Conservation (phyloP, 2,113 vertebrate genomes). For the Cranoglanis bouderius region DNA sequence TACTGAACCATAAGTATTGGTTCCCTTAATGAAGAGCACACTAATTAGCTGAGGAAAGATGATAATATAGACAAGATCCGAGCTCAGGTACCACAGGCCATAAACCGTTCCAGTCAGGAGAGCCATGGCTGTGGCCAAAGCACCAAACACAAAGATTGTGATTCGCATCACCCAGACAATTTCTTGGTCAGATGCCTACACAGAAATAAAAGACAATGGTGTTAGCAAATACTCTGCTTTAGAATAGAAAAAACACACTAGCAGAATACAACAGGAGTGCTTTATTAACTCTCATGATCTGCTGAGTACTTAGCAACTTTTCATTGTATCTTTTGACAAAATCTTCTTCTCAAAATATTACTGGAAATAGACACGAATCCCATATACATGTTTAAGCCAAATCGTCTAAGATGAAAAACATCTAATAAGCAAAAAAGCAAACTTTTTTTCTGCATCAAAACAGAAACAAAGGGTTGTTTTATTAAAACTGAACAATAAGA, state of each 20-base stretch:
- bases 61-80: constrained; percentile 96
- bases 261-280: neutral
- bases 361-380: neutral
- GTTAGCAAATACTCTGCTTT: neutral
- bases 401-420: neutral
- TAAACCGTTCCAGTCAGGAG: constrained; percentile 91
- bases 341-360: neutral
- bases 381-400: neutral
- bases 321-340: neutral
- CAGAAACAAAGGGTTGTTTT: neutral
- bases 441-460: neutral
- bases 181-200: constrained; percentile 93
- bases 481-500: neutral
- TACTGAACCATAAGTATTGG: constrained; percentile 94
- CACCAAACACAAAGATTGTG: constrained; percentile 93
- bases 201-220: constrained; percentile 32
- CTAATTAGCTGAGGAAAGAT: constrained; percentile 97
- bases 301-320: neutral
- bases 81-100: constrained; percentile 97
- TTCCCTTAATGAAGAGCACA: constrained; percentile 94
- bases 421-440: neutral
- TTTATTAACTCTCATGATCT: neutral
- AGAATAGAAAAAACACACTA: constrained; percentile 37
- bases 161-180: constrained; percentile 97
- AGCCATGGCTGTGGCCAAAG: constrained; percentile 90